Conservation (phyloP, 1,140 invertebrate genomes). For the Drosophila lini region DNA sequence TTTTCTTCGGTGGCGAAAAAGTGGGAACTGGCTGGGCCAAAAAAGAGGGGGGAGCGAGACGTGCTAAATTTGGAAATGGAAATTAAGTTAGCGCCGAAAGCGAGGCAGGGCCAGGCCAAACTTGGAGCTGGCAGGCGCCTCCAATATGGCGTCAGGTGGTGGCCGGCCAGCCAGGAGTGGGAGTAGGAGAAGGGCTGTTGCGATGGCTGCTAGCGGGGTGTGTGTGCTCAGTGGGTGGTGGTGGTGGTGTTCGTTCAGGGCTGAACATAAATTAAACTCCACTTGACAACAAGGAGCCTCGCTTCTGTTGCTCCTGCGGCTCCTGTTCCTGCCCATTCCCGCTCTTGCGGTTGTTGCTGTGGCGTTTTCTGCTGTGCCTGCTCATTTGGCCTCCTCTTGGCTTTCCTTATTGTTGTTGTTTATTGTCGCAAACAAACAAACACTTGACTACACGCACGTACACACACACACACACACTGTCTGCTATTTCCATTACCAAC, state of each 20-base stretch:
- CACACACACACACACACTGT: not conserved
- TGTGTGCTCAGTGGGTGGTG: conserved; percentile 5
- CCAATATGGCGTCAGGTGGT: conserved; percentile 55
- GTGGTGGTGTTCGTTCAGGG: conserved; percentile 15
- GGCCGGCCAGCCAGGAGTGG: not conserved
- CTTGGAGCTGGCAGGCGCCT: conserved; percentile 33
- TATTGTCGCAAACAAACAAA: conserved; percentile 63
- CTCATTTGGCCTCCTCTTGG: conserved; percentile 25
- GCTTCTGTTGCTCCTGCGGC: conserved; percentile 15
- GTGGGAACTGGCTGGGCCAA: not conserved
- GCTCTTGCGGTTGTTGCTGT: conserved; percentile 27
- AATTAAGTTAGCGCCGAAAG: conserved; percentile 66
- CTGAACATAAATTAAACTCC: conserved; percentile 64
- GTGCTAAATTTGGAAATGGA: conserved; percentile 80
- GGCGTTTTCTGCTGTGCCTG: conserved; percentile 16
- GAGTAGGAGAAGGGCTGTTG: not conserved
- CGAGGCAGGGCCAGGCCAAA: conserved; percentile 34
- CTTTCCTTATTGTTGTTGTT: conserved; percentile 46
- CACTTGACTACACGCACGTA: conserved; percentile 58
- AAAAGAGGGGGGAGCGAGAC: conserved; percentile 42
- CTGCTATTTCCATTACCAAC: conserved; percentile 8
- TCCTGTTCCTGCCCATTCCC: conserved; percentile 3
- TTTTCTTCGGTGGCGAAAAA: not conserved
- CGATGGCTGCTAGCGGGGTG: not conserved
- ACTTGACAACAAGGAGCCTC: conserved; percentile 55